Evolutionary conservation across 1,140 invertebrate species (phyloP).

Genomic region (Pygmarrhopalites habei): DNA sequence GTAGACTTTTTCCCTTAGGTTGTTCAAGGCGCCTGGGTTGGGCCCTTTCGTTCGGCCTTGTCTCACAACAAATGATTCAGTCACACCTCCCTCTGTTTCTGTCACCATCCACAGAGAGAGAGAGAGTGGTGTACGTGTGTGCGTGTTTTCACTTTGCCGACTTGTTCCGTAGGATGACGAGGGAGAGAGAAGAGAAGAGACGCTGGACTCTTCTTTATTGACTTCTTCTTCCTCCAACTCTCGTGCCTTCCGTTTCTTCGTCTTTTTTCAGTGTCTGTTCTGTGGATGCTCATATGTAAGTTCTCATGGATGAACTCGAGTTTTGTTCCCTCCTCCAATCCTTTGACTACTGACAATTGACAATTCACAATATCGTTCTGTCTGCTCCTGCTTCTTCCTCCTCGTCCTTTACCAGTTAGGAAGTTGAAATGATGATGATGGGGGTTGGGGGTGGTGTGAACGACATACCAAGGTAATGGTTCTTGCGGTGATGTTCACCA

Average conservation of each 20-base stretch:
- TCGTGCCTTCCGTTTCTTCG: too few species aligned
- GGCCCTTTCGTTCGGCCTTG: conserved; percentile 38
- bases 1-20: conserved; percentile 25
- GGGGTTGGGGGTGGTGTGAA: not conserved
- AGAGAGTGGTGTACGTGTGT: not conserved
- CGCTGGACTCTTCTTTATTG: not conserved
- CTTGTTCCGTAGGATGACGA: not conserved
- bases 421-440: too few species aligned
- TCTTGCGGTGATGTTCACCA: conserved; percentile 11
- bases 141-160: conserved; percentile 30
- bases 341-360: too few species aligned
- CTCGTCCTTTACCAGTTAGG: too few species aligned
- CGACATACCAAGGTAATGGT: not conserved
- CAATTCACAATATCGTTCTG: not conserved
- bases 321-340: conserved; percentile 5
- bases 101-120: conserved; percentile 33
- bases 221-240: too few species aligned
- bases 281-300: too few species aligned
- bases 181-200: conserved; percentile 1
- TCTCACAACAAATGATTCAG: conserved; percentile 40
- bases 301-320: not conserved
- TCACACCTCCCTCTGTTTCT: conserved; percentile 40
- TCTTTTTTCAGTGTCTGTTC: too few species aligned
- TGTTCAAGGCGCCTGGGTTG: conserved; percentile 38
- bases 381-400: not conserved